Evolutionary conservation across 2,888 invertebrate species (phyloP).

Genomic region (Dorcus hopei): DNA sequence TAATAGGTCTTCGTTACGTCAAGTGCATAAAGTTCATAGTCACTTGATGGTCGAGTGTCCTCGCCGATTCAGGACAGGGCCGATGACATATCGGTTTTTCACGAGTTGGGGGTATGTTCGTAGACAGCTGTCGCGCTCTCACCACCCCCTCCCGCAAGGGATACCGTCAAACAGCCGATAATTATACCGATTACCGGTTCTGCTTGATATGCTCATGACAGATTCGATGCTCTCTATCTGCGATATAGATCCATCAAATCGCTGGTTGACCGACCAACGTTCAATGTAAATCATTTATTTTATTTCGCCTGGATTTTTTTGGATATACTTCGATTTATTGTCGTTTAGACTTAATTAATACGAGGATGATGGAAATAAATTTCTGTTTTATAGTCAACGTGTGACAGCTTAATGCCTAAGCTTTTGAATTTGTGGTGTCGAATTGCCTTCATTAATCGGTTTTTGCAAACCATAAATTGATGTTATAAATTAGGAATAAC

Average conservation of each 20-base stretch:
- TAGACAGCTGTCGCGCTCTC: slow-evolving; percentile 14
- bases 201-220: slow-evolving; percentile 18
- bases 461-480: no score
- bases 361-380: no score
- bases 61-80: slow-evolving; percentile 2
- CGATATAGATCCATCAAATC: slow-evolving; percentile 11
- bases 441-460: no score
- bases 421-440: no score
- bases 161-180: slow-evolving; percentile 14
- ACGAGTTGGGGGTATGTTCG: neutral
- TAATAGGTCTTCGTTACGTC: slow-evolving; percentile 6
- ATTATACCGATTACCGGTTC: slow-evolving; percentile 16
- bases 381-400: no score
- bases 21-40: slow-evolving; percentile 9
- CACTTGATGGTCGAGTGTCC: slow-evolving; percentile 1
- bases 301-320: neutral
- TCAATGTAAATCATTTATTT: slow-evolving; percentile 16
- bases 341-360: no score
- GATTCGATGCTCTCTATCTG: slow-evolving; percentile 1
- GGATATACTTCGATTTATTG: no score
- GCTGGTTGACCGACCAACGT: slow-evolving; percentile 13
- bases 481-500: no score
- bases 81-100: slow-evolving; percentile 22
- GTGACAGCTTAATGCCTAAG: no score
- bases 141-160: neutral